Percentiles rank a stretch among this genome's conserved stretches.
Conservation (phyloP, 1,140 invertebrate species). For the Palaemon carinicauda region DNA sequence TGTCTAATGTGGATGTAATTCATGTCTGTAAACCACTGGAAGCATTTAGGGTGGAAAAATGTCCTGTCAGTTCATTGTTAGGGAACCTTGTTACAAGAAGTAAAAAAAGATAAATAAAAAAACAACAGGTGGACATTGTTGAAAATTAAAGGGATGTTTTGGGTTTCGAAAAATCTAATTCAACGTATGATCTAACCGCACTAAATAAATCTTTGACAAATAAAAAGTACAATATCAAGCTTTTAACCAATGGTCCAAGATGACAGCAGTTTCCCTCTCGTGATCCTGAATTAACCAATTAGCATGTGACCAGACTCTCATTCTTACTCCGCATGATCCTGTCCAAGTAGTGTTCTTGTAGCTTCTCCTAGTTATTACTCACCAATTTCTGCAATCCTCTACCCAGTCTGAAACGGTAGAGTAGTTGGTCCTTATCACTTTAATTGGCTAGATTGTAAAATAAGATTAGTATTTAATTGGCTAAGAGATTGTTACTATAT, state of each 20-base stretch:
- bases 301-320: constrained; percentile 47
- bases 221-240: background rate
- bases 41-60: constrained; percentile 40
- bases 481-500: constrained; percentile 38
- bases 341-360: constrained; percentile 48
- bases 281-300: constrained; percentile 31
- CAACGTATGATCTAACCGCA: constrained; percentile 20
- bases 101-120: constrained; percentile 10
- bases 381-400: constrained; percentile 37
- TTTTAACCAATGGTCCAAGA: constrained; percentile 31
- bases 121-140: constrained; percentile 51
- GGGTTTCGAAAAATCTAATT: constrained; percentile 1
- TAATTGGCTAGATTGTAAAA: constrained; percentile 26
- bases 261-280: constrained; percentile 24
- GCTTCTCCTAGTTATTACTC: constrained; percentile 38
- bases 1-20: constrained; percentile 10
- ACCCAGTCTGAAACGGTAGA: constrained; percentile 34
- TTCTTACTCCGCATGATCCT: constrained; percentile 46
- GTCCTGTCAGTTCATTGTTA: constrained; percentile 45
- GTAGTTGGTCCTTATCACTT: constrained; percentile 43
- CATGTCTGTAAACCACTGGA: background rate
- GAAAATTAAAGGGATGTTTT: background rate
- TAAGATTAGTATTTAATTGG: constrained; percentile 17
- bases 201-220: background rate
- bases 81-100: background rate